Evolutionary conservation across 2,797 vertebrate species (phyloP), one percentile per base, ranked within the genome.

Genomic region (Karalla daura): DNA sequence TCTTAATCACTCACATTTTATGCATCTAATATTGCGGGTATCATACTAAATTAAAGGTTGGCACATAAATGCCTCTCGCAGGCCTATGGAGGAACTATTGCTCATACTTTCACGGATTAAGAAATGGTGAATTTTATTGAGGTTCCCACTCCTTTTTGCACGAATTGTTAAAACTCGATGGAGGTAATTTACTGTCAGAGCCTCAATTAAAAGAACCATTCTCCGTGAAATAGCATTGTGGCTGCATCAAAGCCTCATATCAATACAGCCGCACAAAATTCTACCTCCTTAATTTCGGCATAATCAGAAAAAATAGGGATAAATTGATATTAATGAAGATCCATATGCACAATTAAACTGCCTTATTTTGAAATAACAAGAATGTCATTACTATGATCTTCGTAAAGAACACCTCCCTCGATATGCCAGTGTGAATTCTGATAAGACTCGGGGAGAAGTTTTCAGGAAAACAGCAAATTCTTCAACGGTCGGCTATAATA

Each of bases 151-250:
- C 21, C 58, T 78, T 74, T 80, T 56, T 60, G 49, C 44, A 44
- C 35, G 78, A 73, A 86, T 74, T 81, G 51, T 47, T 74, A 71
- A 83, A 85, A 69, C 41, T 72, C 54, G 2, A 54, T 47, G 70
- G 82, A 66, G 61, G 66, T 69, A 83, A 87, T 89, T 88, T 71
- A 70, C 76, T 72, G 74, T 75, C 78, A 74, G 58, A 46, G 61
- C 32, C 55, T 84, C 63, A 58, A 90, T 89, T 87, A 86, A 84
- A 85, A 82, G 54, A 90, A 86, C 63, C 82, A 77, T 72, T 82
- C 74, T 77, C 80, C 60, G 69, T 89, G 88, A 90, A 90, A 89
- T 88, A 81, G 76, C 76, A 84, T 47, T 51, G 65, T 50, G 71
- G 79, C 36, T 47, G 1, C 30, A 56, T 72, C 55, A 80, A 73